Evolutionary conservation across 2,888 invertebrate species (phyloP).

Genomic region (Eristalis tenax): DNA sequence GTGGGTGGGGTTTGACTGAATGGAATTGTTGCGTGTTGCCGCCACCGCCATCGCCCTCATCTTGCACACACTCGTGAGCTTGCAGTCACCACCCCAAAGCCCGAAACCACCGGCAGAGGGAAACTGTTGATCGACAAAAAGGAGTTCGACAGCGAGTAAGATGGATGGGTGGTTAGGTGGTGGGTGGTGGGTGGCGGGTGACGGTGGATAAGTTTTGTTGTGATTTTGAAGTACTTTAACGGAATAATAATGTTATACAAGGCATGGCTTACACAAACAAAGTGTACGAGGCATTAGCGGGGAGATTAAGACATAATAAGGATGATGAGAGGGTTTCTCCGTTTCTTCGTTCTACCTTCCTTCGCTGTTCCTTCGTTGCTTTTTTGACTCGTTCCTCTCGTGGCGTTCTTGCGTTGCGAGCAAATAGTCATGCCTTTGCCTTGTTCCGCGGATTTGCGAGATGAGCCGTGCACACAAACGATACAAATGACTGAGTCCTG

Average conservation of each 20-base stretch:
- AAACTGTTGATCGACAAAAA: constrained; percentile 65
- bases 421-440: background rate
- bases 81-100: constrained; percentile 1
- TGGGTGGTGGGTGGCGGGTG: constrained; percentile 17
- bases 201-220: constrained; percentile 61
- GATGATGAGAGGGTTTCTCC: constrained; percentile 35
- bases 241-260: constrained; percentile 72
- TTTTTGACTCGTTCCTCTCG: constrained; percentile 21
- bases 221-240: constrained; percentile 72
- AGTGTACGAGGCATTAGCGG: constrained; percentile 68
- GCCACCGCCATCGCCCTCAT: constrained; percentile 46
- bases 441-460: background rate
- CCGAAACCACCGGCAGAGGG: constrained; percentile 14
- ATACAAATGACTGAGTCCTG: background rate
- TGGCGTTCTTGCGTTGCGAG: background rate
- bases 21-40: constrained; percentile 71
- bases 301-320: constrained; percentile 61
- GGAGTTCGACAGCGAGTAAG: background rate
- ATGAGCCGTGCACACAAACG: background rate
- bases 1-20: constrained; percentile 13
- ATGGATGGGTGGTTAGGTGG: background rate
- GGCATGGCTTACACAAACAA: constrained; percentile 67
- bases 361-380: background rate
- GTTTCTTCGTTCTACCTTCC: background rate
- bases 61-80: background rate